Percentiles rank a stretch among this genome's conserved stretches.
These are phyloP conservation scores for Mobula hypostoma DNA, from an alignment of 2,113 vertebrate species.

Conservation along the genomic window DNA sequence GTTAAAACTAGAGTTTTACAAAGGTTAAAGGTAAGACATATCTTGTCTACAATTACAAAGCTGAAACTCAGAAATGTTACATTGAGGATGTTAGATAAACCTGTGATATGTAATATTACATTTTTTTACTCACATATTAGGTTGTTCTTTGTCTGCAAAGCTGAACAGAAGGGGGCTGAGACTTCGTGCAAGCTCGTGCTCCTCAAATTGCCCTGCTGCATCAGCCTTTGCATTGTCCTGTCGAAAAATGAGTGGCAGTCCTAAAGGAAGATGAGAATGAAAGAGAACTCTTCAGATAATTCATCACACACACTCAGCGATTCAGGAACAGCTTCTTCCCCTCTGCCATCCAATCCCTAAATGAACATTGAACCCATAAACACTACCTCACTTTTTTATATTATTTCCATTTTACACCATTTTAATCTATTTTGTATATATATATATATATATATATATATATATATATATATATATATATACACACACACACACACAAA, in stretches of 20 bases:
- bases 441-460: no score
- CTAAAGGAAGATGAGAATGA: conserved; percentile 51
- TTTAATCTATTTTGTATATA: no score
- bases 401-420: no score
- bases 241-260: conserved; percentile 90
- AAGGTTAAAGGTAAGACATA: background rate
- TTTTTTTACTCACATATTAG: conserved; percentile 71
- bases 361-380: no score
- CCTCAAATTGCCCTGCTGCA: conserved; percentile 90
- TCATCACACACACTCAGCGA: background rate
- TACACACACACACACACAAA: no score
- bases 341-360: no score
- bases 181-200: conserved; percentile 89
- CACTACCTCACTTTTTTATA: no score
- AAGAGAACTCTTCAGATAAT: conserved; percentile 34
- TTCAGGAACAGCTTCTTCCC: no score
- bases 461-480: no score
- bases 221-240: conserved; percentile 89
- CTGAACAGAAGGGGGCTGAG: conserved; percentile 91
- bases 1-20: background rate
- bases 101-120: background rate
- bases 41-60: background rate
- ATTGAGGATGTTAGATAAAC: background rate
- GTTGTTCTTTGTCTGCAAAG: conserved; percentile 93
- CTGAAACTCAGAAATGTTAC: background rate